phyloP scores from a whole-genome alignment of 2,797 vertebrate species.

The Poliocrania exsul region DNA sequence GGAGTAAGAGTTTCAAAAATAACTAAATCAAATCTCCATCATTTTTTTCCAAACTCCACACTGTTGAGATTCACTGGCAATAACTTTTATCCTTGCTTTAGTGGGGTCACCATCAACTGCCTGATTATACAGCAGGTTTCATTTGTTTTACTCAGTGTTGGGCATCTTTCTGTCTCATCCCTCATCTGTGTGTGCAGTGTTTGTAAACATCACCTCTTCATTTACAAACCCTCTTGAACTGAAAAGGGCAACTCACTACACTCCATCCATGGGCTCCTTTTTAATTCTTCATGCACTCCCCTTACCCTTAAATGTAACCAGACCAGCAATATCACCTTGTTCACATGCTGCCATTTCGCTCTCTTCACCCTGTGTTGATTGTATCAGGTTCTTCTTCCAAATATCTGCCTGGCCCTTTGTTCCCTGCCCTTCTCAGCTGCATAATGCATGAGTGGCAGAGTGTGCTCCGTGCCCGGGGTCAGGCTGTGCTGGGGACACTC shows the following conservation, averaged over 20 bases:
- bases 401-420: not conserved
- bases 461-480: not conserved
- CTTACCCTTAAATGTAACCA: constrained; percentile 13
- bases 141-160: not conserved
- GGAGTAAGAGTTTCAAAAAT: not conserved
- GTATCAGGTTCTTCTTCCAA: not conserved
- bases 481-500: not conserved
- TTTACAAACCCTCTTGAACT: not conserved
- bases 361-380: constrained; percentile 50
- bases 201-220: not conserved
- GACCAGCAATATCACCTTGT: constrained; percentile 38
- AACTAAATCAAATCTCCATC: not conserved
- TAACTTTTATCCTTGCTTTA: not conserved
- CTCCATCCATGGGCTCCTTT: not conserved
- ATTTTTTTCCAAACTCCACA: not conserved
- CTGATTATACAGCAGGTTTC: constrained; percentile 26
- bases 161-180: not conserved
- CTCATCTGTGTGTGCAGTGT: not conserved
- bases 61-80: not conserved
- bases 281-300: constrained; percentile 27
- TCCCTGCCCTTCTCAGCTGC: constrained; percentile 36
- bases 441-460: constrained; percentile 38
- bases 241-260: not conserved
- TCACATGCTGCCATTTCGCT: constrained; percentile 62
- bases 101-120: constrained; percentile 2